Evolutionary conservation across 2,113 vertebrate species (phyloP).

Genomic region (Puma concolor): DNA sequence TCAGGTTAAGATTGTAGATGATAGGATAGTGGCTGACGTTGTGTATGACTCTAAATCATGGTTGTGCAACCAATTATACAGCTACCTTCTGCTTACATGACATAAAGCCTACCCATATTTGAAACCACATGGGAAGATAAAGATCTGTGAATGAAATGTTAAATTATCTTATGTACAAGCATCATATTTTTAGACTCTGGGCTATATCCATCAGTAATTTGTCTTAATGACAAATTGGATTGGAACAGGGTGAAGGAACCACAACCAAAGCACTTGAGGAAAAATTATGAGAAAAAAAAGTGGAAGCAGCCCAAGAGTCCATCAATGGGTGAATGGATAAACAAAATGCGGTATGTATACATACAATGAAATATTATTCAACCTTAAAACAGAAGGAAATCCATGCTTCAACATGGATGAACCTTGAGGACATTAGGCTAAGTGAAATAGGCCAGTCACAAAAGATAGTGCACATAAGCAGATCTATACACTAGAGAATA

Average conservation of each 20-base stretch:
- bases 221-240: not conserved
- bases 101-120: not conserved
- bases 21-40: not conserved
- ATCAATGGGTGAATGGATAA: not conserved
- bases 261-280: not conserved
- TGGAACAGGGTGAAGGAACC: not conserved
- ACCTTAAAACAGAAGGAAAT: not conserved
- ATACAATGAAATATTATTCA: not conserved
- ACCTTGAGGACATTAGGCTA: not conserved
- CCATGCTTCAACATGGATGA: not conserved
- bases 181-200: not conserved
- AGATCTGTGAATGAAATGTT: not conserved
- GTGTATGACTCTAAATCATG: not conserved
- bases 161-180: not conserved
- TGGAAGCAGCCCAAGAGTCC: not conserved
- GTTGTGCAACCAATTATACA: not conserved
- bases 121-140: not conserved
- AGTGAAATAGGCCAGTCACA: not conserved
- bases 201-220: not conserved
- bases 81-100: not conserved
- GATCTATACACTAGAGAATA: not conserved
- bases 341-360: not conserved
- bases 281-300: not conserved
- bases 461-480: not conserved
- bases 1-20: not conserved